These are phyloP conservation scores for Papilio polytes DNA, from an alignment of 1,140 invertebrate species.

Conservation along the genomic window DNA sequence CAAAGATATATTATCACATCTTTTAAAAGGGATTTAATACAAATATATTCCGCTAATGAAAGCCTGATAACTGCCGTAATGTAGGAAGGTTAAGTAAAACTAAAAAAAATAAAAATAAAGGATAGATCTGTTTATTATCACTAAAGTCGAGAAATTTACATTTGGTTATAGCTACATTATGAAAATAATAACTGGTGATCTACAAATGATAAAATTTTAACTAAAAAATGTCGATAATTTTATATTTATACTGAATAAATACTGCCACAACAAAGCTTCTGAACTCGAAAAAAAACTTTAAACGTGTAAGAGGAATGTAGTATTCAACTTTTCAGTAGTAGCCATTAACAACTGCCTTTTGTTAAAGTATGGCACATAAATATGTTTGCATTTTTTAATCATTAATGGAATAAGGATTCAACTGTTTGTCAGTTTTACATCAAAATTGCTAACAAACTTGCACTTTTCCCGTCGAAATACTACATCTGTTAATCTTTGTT, in stretches of 20 bases:
- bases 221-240: slow-evolving; percentile 7
- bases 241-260: slow-evolving; percentile 10
- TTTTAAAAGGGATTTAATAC: no score
- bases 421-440: background rate
- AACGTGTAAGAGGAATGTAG: background rate
- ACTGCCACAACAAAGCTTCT: slow-evolving; percentile 17
- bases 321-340: background rate
- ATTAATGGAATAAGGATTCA: background rate
- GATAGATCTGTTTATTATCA: slow-evolving; percentile 36
- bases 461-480: slow-evolving; percentile 4
- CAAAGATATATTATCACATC: no score
- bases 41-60: no score
- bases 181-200: slow-evolving; percentile 10
- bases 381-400: background rate
- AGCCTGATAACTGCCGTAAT: background rate
- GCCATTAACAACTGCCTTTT: background rate
- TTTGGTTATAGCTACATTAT: slow-evolving; percentile 39
- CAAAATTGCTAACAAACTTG: background rate
- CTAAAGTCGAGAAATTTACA: slow-evolving; percentile 30
- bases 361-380: background rate
- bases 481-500: slow-evolving; percentile 4
- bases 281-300: background rate
- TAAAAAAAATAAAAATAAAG: background rate
- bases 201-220: slow-evolving; percentile 25
- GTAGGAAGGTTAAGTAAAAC: no score